These are phyloP conservation scores for Pachyseris speciosa DNA, from an alignment of 64 coral and sea anemone species.

Conservation along the genomic window DNA sequence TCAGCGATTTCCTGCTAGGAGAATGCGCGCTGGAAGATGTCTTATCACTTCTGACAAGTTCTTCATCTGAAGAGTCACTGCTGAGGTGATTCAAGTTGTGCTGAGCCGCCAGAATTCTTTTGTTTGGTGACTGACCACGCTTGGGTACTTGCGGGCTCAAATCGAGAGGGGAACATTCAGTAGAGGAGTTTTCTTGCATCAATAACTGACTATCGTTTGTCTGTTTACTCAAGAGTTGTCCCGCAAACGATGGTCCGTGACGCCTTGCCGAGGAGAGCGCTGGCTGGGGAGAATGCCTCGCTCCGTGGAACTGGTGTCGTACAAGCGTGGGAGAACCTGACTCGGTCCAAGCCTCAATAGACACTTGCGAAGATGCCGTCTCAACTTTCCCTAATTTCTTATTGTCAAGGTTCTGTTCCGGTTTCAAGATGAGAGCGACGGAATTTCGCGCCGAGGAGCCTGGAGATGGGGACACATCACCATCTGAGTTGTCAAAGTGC, in stretches of 20 bases:
- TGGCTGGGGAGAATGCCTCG: background rate
- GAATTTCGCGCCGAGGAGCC: background rate
- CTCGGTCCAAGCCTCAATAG: slow-evolving; percentile 50
- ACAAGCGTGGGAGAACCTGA: background rate
- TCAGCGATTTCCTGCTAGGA: background rate
- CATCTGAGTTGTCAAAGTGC: background rate
- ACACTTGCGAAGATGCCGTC: slow-evolving; percentile 34
- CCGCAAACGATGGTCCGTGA: background rate
- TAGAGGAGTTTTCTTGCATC: background rate
- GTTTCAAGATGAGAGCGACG: background rate
- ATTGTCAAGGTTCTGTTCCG: background rate
- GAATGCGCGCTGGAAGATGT: background rate
- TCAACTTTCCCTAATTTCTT: slow-evolving; percentile 1
- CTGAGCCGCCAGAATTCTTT: background rate
- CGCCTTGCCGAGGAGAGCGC: background rate
- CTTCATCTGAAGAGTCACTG: slow-evolving; percentile 25
- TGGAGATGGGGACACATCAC: background rate
- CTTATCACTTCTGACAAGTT: background rate
- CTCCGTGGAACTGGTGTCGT: background rate
- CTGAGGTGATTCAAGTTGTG: background rate
- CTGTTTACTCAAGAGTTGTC: background rate
- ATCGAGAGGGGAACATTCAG: slow-evolving; percentile 4
- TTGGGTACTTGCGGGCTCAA: background rate
- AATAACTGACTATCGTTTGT: background rate
- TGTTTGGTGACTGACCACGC: background rate